phyloP scores from a whole-genome alignment of 1,140 invertebrate species.

The Episyrphus balteatus region DNA sequence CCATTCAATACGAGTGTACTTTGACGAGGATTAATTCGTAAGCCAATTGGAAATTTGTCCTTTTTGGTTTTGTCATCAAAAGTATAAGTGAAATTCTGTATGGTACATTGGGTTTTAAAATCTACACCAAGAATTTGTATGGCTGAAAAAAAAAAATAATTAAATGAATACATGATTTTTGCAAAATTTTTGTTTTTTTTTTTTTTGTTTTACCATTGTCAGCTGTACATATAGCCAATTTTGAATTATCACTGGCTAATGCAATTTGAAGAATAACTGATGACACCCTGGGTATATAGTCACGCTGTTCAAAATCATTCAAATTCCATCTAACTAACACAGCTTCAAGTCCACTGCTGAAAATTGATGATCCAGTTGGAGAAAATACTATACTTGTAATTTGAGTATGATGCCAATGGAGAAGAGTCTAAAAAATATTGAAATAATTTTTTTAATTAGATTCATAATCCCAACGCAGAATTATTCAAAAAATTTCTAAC shows the following conservation, averaged over 20 bases:
- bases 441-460: neutral
- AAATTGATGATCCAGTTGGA: conserved; percentile 51
- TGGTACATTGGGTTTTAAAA: conserved; percentile 44
- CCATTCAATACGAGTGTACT: conserved; percentile 64
- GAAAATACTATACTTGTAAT: conserved; percentile 60
- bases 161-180: neutral
- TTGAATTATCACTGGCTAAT: conserved; percentile 51
- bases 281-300: conserved; percentile 62
- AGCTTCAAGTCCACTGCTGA: conserved; percentile 66
- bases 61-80: conserved; percentile 34
- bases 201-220: conserved; percentile 56
- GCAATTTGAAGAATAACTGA: conserved; percentile 56
- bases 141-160: conserved; percentile 35
- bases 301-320: conserved; percentile 36
- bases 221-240: conserved; percentile 53
- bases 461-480: neutral
- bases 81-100: conserved; percentile 59
- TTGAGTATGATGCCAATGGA: conserved; percentile 72
- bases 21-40: conserved; percentile 54
- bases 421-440: conserved; percentile 36
- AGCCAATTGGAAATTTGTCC: conserved; percentile 46
- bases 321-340: conserved; percentile 71
- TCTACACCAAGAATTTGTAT: conserved; percentile 55
- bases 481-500: too few species aligned
- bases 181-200: neutral